Evolutionary conservation across 2,113 vertebrate species (phyloP), one percentile per base, ranked within the genome.

Genomic region (Pungitius pungitius): DNA sequence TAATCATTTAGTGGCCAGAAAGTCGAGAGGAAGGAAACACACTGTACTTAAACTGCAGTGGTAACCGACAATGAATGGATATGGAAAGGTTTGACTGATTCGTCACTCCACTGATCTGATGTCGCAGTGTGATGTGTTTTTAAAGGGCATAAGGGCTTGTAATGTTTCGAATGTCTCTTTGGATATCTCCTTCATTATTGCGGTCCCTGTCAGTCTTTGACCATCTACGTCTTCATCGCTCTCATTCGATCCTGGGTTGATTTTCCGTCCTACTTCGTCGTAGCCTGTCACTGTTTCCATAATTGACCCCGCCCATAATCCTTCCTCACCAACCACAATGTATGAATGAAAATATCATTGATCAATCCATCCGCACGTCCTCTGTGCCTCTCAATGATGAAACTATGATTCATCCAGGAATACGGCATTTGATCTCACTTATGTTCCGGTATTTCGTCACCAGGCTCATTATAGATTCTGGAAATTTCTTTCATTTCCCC

Each of bases 401-500:
- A 69, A 80, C 30, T 59, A 22, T 67, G 65, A 87, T 73, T 83
- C 54, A 85, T 40, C 24, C 14, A 26, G 10, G 0, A 8, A 35
- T 30, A 26, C 0, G 3, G 3, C 18, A n/a, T 62, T 59, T 30
- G 20, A 8, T 60, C 20, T 55, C 3, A 2, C 5, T 75, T 55
- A 0, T 61, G 24, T 71, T 49, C 37, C 5, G 26, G 11, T 26
- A 6, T 62, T 69, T 22, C 33, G 55, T 78, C 51, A 68, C 6
- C 24, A 64, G 27, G 22, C 42, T 9, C 30, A 35, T 35, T 24
- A 26, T 14, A 54, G 2, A n/a, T 26, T 58, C 27, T 20, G 62
- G 30, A 69, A n/a, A 14, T 13, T 2, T 17, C 45, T 11, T 9
- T 27, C 20, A n/a, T 75, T 75, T 63, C 18, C 15, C 12, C 5